These are phyloP conservation scores for Anthopleura sola DNA, from an alignment of 64 coral and sea anemone genomes.

Conservation along the genomic window DNA sequence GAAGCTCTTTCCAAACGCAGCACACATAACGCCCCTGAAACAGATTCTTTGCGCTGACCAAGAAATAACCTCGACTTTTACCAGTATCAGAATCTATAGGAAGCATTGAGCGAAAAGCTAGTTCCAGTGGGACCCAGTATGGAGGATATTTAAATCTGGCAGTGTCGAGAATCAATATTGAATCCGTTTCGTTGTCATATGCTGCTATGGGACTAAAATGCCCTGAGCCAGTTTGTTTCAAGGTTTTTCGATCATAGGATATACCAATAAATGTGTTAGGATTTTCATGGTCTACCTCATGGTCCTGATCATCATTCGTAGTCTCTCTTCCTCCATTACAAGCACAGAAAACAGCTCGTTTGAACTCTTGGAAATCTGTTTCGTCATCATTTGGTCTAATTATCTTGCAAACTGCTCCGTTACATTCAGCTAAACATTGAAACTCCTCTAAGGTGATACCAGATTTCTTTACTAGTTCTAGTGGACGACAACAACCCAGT, in stretches of 20 bases:
- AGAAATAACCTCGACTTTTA: constrained; percentile 73
- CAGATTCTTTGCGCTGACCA: constrained; percentile 42
- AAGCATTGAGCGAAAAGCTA: constrained; percentile 75
- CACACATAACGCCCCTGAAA: constrained; percentile 52
- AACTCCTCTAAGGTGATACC: constrained; percentile 92
- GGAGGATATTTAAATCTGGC: constrained; percentile 92
- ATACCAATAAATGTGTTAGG: constrained; percentile 53
- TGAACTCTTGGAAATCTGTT: constrained; percentile 49
- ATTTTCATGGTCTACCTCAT: constrained; percentile 34
- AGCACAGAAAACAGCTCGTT: constrained; percentile 36
- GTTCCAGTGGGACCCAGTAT: constrained; percentile 74
- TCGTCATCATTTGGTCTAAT: constrained; percentile 34
- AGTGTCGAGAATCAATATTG: constrained; percentile 79
- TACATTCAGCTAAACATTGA: constrained; percentile 73
- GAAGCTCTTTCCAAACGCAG: constrained; percentile 27
- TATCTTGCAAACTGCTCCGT: constrained; percentile 61
- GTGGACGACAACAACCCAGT: constrained; percentile 69
- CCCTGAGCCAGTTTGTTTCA: constrained; percentile 74
- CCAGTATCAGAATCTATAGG: constrained; percentile 63
- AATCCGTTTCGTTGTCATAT: constrained; percentile 59
- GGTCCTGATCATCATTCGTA: background rate
- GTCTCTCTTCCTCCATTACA: constrained; percentile 39
- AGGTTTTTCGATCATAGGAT: constrained; percentile 54
- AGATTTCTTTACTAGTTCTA: constrained; percentile 59
- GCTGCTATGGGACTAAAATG: constrained; percentile 92